phyloP scores from a whole-genome alignment of 2,888 invertebrate species.

The Nasonovia ribisnigri region DNA sequence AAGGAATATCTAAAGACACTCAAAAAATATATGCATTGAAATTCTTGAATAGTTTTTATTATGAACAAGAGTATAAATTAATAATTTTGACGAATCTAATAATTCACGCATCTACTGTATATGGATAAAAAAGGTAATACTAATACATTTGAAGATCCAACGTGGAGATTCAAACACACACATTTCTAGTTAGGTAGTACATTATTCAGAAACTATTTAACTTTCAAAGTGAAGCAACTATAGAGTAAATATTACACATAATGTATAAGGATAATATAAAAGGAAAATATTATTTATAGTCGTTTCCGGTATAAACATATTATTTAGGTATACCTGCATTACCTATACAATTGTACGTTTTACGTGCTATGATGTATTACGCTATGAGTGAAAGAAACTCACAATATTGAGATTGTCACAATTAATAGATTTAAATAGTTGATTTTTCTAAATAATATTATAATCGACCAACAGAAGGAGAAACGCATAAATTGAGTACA shows the following conservation, averaged over 20 bases:
- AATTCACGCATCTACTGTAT: neutral
- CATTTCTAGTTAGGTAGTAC: neutral
- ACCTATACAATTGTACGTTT: neutral
- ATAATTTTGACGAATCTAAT: neutral
- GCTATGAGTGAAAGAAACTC: too few relatives aligned
- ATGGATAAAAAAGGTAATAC: neutral
- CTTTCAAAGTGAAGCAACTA: neutral
- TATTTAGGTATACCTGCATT: too few relatives aligned
- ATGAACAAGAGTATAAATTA: constrained; percentile 10
- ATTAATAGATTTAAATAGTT: neutral
- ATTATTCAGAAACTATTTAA: neutral
- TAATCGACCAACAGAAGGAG: neutral
- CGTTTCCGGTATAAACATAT: neutral
- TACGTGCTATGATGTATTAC: neutral
- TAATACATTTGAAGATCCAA: neutral
- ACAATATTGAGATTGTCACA: neutral
- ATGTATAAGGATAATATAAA: neutral
- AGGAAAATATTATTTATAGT: neutral
- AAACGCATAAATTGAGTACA: neutral
- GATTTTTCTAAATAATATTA: neutral
- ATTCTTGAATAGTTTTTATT: constrained; percentile 1
- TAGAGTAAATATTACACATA: neutral
- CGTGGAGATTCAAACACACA: neutral
- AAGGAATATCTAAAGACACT: constrained; percentile 26
- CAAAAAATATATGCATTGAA: constrained; percentile 23